phyloP scores from a whole-genome alignment of 2,797 vertebrate species.

The Spinus pinus region DNA sequence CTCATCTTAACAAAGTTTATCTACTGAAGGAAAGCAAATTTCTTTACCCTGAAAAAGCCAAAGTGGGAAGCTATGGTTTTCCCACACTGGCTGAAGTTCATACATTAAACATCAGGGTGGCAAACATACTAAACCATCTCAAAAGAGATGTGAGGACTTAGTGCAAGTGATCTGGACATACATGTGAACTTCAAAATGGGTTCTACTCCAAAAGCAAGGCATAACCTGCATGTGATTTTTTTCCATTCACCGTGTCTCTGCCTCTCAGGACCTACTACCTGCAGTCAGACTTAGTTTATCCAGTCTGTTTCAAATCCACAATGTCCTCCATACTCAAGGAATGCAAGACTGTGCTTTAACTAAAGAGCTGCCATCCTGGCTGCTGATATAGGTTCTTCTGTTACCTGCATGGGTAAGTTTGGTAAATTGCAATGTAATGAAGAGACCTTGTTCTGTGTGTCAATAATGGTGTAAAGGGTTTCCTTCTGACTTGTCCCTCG shows the following conservation, averaged over 20 bases:
- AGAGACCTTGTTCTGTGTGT: background rate
- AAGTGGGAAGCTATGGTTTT: background rate
- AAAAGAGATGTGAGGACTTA: background rate
- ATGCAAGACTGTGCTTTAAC: background rate
- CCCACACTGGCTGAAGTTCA: background rate
- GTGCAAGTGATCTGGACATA: background rate
- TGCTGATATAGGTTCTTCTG: background rate
- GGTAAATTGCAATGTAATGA: background rate
- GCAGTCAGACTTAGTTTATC: background rate
- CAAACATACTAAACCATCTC: background rate
- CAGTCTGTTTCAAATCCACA: background rate
- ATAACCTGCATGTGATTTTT: background rate
- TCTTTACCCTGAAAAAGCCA: background rate
- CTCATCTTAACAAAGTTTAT: background rate
- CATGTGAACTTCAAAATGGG: background rate
- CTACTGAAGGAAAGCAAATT: background rate
- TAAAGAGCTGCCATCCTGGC: background rate
- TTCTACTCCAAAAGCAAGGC: background rate
- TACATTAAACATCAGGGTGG: background rate
- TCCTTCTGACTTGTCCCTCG: background rate
- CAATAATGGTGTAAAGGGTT: background rate
- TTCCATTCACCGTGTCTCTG: background rate
- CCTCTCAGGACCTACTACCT: background rate
- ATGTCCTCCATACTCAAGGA: background rate
- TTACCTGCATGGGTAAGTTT: background rate